Conservation (phyloP, 2,888 invertebrate species). For the Anthrax anthrax region DNA sequence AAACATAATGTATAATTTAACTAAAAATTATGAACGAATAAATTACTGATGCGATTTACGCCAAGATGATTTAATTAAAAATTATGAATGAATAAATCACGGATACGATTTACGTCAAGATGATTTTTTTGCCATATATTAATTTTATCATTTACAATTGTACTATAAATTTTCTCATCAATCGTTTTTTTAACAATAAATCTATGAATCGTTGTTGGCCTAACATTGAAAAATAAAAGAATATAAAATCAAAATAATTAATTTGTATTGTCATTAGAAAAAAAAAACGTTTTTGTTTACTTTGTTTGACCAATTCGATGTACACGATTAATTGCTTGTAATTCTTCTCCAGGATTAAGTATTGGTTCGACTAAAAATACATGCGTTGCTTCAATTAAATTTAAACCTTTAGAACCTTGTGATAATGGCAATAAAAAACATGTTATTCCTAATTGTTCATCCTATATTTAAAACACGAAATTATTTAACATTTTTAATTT, state of each 20-base stretch:
- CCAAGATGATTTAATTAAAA: no score
- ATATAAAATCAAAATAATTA: not conserved
- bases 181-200: constrained; percentile 54
- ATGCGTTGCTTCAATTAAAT: constrained; percentile 64
- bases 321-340: constrained; percentile 63
- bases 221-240: constrained; percentile 10
- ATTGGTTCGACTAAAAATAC: constrained; percentile 61
- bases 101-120: constrained; percentile 33
- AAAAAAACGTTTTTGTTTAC: constrained; percentile 23
- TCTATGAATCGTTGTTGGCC: constrained; percentile 52
- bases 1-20: no score
- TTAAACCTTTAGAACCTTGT: constrained; percentile 62
- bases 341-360: constrained; percentile 54
- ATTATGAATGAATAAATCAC: constrained; percentile 1
- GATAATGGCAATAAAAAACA: constrained; percentile 52
- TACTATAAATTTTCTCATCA: constrained; percentile 49
- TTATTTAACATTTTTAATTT: not conserved
- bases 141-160: constrained; percentile 32
- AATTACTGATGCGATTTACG: no score
- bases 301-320: constrained; percentile 66
- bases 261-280: not conserved
- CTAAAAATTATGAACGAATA: no score
- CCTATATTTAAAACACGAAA: constrained; percentile 17
- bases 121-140: constrained; percentile 34
- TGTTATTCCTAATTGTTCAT: constrained; percentile 33